Evolutionary conservation across 2,113 vertebrate species (phyloP).

Genomic region (Elaphurus davidianus): DNA sequence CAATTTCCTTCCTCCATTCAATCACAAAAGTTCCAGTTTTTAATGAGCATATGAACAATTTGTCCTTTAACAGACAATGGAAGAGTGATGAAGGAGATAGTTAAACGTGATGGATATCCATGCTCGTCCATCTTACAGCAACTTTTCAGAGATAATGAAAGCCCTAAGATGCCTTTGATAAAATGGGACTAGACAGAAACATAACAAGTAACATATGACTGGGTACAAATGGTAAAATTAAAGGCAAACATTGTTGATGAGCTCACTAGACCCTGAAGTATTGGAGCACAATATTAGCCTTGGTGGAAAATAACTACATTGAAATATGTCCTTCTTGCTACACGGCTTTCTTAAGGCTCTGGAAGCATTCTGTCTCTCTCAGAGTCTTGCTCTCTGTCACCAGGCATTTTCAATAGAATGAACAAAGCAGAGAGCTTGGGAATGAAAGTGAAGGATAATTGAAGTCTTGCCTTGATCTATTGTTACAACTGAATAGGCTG

Average conservation of each 20-base stretch:
- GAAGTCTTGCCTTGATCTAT: conserved; percentile 64
- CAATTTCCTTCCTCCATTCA: conserved; percentile 56
- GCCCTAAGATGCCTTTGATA: conserved; percentile 73
- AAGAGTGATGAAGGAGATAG: conserved; percentile 80
- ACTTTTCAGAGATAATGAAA: conserved; percentile 80
- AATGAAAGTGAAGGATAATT: conserved; percentile 57
- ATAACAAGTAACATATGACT: conserved; percentile 72
- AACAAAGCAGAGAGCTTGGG: conserved; percentile 42
- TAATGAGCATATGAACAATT: conserved; percentile 78
- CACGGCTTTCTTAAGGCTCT: conserved; percentile 24
- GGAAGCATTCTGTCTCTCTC: conserved; percentile 46
- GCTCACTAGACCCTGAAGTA: conserved; percentile 71
- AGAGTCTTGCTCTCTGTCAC: background rate
- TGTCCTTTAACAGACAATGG: conserved; percentile 76
- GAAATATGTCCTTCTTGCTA: conserved; percentile 67
- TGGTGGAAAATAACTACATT: conserved; percentile 72
- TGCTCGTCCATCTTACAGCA: conserved; percentile 79
- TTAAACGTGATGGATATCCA: conserved; percentile 81
- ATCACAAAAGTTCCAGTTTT: conserved; percentile 74
- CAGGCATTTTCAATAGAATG: conserved; percentile 43
- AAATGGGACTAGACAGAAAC: conserved; percentile 74
- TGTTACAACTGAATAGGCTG: conserved; percentile 52
- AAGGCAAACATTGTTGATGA: conserved; percentile 81
- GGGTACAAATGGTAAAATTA: conserved; percentile 76
- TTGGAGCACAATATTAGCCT: conserved; percentile 73